These are phyloP conservation scores for Siphonodentalium dalli DNA, from an alignment of 2,888 invertebrate genomes.

Conservation along the genomic window DNA sequence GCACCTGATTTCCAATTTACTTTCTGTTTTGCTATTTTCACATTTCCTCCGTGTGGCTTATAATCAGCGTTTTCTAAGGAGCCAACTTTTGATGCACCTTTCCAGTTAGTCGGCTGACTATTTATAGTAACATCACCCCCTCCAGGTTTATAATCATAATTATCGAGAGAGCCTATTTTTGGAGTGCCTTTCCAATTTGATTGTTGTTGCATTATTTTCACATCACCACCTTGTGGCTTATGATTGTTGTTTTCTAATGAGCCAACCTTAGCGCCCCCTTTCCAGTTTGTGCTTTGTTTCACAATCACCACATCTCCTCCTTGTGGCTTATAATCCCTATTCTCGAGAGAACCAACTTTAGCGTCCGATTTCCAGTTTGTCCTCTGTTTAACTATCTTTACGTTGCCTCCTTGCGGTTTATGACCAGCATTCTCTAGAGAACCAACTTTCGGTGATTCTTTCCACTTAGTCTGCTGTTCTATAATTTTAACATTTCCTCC, in stretches of 20 bases:
- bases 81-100: constrained; percentile 36
- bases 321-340: constrained; percentile 79
- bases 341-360: constrained; percentile 91
- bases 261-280: constrained; percentile 36
- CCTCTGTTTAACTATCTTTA: constrained; percentile 29
- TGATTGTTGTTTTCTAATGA: constrained; percentile 69
- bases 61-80: constrained; percentile 46
- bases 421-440: constrained; percentile 46
- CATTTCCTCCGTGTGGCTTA: constrained; percentile 42
- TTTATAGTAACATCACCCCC: constrained; percentile 37
- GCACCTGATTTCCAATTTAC: constrained; percentile 40
- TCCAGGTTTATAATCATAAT: constrained; percentile 32
- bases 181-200: constrained; percentile 34
- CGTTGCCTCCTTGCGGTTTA: constrained; percentile 38
- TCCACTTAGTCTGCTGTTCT: constrained; percentile 34
- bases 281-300: constrained; percentile 24
- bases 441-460: constrained; percentile 42
- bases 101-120: constrained; percentile 32
- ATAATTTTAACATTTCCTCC: constrained; percentile 31
- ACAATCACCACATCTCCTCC: constrained; percentile 35
- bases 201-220: constrained; percentile 70
- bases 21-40: constrained; percentile 37
- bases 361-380: constrained; percentile 75
- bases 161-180: constrained; percentile 42
- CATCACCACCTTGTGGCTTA: constrained; percentile 92